phyloP scores from a whole-genome alignment of 2,113 vertebrate genomes.

The Sander lucioperca region DNA sequence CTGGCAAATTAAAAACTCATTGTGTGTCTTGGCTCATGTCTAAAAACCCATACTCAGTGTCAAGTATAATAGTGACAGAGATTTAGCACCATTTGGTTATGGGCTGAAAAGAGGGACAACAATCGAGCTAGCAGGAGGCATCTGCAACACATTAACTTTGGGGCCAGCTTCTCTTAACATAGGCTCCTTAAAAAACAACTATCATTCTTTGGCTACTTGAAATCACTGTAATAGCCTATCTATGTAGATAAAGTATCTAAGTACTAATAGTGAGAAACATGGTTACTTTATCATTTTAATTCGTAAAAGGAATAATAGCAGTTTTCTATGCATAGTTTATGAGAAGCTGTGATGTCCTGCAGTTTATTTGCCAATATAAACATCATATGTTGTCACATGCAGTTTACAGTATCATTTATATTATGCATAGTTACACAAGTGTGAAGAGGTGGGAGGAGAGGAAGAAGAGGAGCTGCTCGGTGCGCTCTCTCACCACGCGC shows the following conservation, averaged over 20 bases:
- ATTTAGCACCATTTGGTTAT: constrained; percentile 21
- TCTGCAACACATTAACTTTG: constrained; percentile 69
- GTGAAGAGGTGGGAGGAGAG: constrained; percentile 54
- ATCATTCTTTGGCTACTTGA: not conserved
- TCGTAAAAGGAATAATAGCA: not conserved
- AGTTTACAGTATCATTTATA: not conserved
- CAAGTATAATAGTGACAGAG: constrained; percentile 28
- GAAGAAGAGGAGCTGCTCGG: constrained; percentile 23
- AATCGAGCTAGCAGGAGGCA: constrained; percentile 60
- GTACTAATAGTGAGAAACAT: not conserved
- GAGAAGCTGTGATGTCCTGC: not conserved
- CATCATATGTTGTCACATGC: not conserved
- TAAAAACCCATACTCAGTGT: constrained; percentile 18
- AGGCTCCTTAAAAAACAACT: constrained; percentile 16
- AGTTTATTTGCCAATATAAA: not conserved
- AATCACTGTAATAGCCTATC: not conserved
- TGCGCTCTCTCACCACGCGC: constrained; percentile 34
- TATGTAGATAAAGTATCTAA: not conserved
- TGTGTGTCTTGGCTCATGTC: constrained; percentile 13
- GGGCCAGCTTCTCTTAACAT: constrained; percentile 28
- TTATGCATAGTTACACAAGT: constrained; percentile 59
- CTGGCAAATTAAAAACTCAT: not conserved
- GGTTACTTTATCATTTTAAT: not conserved
- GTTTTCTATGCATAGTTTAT: not conserved
- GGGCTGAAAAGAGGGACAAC: constrained; percentile 29